Conservation (phyloP, 2,113 vertebrate genomes). For the Copsychus sechellarum region DNA sequence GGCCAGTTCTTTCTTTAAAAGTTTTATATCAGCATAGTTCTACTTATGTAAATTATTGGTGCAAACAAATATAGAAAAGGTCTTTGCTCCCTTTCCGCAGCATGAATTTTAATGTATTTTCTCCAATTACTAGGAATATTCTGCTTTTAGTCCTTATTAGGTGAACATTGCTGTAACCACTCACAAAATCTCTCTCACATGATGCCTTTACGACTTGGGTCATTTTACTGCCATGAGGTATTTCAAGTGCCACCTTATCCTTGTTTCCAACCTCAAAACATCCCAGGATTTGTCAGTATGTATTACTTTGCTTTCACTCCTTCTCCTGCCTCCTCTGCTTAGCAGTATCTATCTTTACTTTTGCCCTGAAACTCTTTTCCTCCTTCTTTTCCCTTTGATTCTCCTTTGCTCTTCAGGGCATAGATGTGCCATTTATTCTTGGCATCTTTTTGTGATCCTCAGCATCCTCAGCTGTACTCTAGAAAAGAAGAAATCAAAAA, state of each 20-base stretch:
- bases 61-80: background rate
- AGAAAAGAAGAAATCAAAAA: background rate
- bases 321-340: background rate
- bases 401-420: background rate
- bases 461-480: background rate
- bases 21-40: background rate
- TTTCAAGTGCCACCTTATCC: background rate
- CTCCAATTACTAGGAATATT: background rate
- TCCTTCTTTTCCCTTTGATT: background rate
- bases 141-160: background rate
- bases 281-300: background rate
- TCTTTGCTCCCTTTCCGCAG: background rate
- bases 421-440: background rate
- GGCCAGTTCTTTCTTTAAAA: background rate
- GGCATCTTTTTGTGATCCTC: background rate
- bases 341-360: background rate
- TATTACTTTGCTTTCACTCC: background rate
- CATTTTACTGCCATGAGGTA: background rate
- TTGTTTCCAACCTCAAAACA: background rate
- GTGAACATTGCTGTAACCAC: background rate
- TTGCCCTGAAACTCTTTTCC: background rate
- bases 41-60: background rate
- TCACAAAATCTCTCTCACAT: background rate
- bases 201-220: background rate
- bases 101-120: background rate